phyloP scores from a whole-genome alignment of 2,113 vertebrate genomes.

The Eira barbara region DNA sequence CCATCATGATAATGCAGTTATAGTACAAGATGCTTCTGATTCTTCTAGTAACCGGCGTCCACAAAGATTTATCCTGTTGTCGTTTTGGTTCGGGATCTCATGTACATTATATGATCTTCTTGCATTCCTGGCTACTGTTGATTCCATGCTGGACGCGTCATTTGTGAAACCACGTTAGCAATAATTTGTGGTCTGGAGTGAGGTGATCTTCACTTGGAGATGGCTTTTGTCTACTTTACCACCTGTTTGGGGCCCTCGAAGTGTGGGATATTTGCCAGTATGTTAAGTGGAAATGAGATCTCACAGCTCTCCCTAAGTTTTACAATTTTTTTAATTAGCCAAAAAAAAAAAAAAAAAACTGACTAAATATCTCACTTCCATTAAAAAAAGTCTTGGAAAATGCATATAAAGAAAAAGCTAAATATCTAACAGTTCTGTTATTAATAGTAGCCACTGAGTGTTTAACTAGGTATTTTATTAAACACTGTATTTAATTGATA shows the following conservation, averaged over 20 bases:
- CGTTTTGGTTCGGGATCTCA: not conserved
- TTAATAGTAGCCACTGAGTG: not conserved
- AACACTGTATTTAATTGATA: not conserved
- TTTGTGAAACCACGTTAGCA: not conserved
- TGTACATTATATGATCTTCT: not conserved
- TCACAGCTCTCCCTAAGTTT: not conserved
- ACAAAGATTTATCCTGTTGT: accelerated
- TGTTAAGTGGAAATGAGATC: not conserved
- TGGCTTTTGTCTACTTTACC: not conserved
- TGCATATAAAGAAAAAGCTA: not conserved
- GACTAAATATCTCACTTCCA: not conserved
- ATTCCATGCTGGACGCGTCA: not conserved
- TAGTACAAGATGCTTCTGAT: accelerated
- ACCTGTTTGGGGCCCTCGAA: not conserved
- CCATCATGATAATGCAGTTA: too few relatives aligned
- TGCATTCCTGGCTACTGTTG: not conserved
- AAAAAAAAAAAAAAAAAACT: not conserved
- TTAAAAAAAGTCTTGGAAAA: not conserved
- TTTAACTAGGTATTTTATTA: not conserved
- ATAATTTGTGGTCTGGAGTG: not conserved
- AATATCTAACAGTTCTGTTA: not conserved
- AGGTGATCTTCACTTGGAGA: not conserved
- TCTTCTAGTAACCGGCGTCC: not conserved
- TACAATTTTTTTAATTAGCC: not conserved
- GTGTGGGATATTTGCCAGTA: not conserved